These are phyloP conservation scores for Zalophus californianus DNA, from an alignment of 2,797 vertebrate genomes.

Conservation along the genomic window DNA sequence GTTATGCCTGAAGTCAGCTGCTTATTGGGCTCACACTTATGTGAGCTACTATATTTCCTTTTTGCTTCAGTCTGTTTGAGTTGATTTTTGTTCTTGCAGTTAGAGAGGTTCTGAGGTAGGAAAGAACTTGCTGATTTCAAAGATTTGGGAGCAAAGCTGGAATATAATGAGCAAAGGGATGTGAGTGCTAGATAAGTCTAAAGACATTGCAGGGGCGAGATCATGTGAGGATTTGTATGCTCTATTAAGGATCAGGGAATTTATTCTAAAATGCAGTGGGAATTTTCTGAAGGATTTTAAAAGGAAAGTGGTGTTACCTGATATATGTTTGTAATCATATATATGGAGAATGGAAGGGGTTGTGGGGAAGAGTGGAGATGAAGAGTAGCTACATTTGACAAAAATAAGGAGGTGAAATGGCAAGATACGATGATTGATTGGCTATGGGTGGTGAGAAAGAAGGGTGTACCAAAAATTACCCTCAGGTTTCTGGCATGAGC, in stretches of 20 bases:
- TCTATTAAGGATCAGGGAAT: neutral
- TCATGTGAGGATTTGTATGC: neutral
- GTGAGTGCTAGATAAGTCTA: neutral
- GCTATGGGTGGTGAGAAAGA: neutral
- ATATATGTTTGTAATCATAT: neutral
- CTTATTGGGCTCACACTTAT: neutral
- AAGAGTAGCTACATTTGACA: neutral
- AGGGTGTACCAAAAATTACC: neutral
- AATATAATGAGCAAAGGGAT: neutral
- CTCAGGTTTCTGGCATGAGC: neutral
- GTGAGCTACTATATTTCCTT: neutral
- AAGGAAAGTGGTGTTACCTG: neutral
- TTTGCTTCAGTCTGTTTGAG: neutral
- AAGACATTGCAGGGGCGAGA: neutral
- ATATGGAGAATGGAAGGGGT: neutral
- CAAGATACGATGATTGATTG: neutral
- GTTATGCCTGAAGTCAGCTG: neutral
- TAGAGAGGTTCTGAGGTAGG: neutral
- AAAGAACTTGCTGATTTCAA: neutral
- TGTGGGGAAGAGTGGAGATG: neutral
- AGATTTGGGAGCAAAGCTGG: neutral
- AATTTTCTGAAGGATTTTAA: conserved; percentile 18
- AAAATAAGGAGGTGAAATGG: neutral
- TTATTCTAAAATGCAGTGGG: neutral
- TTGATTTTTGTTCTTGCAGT: neutral